These are phyloP conservation scores for Phataginus tricuspis DNA, from an alignment of 2,797 vertebrate species.

Conservation along the genomic window DNA sequence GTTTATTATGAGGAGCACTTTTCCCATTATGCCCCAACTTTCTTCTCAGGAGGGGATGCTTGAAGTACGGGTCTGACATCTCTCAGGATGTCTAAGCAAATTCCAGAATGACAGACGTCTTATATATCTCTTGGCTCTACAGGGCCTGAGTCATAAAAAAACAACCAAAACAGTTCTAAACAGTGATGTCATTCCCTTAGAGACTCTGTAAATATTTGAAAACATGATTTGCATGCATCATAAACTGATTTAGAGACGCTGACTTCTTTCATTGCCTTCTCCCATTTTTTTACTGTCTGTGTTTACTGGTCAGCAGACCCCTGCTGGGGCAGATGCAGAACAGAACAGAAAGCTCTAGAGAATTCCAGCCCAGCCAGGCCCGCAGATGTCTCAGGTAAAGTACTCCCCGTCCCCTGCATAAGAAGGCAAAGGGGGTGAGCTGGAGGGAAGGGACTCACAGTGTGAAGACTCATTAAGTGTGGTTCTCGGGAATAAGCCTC, in stretches of 20 bases:
- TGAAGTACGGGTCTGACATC: not conserved
- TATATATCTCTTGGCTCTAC: constrained; percentile 6
- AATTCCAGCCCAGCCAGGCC: not conserved
- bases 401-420: not conserved
- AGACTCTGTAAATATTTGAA: constrained; percentile 72
- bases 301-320: constrained; percentile 5
- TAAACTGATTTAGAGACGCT: constrained; percentile 55
- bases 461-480: not conserved
- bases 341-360: not conserved
- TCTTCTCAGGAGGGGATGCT: constrained; percentile 13
- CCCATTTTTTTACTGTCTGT: not conserved
- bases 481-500: not conserved
- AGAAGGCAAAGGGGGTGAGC: not conserved
- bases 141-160: constrained; percentile 75
- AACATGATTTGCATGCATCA: constrained; percentile 60
- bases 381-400: not conserved
- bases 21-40: not conserved
- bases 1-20: not conserved
- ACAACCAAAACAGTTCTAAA: constrained; percentile 66
- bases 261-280: constrained; percentile 18
- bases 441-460: no score
- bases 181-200: constrained; percentile 67
- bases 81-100: not conserved
- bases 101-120: not conserved
- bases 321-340: not conserved